Conservation (phyloP, 2,113 vertebrate genomes). For the Serinus canaria region DNA sequence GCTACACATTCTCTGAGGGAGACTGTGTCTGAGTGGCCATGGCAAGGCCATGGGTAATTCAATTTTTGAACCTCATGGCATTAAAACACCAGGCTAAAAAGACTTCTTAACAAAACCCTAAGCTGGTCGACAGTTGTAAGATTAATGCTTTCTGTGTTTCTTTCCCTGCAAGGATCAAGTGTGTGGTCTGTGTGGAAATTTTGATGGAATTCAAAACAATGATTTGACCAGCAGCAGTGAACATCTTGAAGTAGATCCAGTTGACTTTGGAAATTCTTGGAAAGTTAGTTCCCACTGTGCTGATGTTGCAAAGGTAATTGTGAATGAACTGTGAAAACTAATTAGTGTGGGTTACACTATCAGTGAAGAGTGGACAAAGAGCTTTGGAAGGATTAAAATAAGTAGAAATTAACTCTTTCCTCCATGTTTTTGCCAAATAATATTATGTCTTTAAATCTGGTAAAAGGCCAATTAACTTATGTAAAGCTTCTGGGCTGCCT, state of each 20-base stretch:
- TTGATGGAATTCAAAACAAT: slow-evolving; percentile 92
- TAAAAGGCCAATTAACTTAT: background rate
- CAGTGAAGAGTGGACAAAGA: background rate
- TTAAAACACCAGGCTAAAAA: background rate
- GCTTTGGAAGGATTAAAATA: background rate
- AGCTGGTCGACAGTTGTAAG: background rate
- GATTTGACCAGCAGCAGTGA: slow-evolving; percentile 91
- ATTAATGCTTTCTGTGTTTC: slow-evolving; percentile 13
- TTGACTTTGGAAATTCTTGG: slow-evolving; percentile 96
- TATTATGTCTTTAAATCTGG: background rate
- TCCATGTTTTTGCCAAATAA: background rate
- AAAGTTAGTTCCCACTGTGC: slow-evolving; percentile 87
- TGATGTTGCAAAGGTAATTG: slow-evolving; percentile 82
- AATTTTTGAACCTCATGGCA: background rate
- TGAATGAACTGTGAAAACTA: background rate
- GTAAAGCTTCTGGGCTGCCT: background rate
- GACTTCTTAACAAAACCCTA: background rate
- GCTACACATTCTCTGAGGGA: background rate
- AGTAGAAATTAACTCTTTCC: background rate
- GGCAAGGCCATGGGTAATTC: background rate
- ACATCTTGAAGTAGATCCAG: slow-evolving; percentile 86
- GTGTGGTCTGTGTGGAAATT: slow-evolving; percentile 96
- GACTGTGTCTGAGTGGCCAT: background rate
- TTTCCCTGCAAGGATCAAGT: slow-evolving; percentile 79
- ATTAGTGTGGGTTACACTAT: background rate